These are phyloP conservation scores for Zapus hudsonius DNA, from an alignment of 2,113 vertebrate species.

Conservation along the genomic window DNA sequence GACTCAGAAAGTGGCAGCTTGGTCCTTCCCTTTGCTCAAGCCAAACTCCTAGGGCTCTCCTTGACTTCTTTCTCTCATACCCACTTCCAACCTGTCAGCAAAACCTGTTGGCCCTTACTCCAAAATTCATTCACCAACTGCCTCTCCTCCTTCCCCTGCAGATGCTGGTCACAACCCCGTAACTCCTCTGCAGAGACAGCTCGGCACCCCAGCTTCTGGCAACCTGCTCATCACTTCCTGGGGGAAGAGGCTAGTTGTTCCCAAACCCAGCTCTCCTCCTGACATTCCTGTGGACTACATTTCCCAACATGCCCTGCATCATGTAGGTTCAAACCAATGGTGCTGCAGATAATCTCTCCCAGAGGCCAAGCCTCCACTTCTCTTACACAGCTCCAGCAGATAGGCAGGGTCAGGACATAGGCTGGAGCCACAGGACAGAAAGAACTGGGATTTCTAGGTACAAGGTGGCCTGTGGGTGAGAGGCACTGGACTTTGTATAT, in stretches of 20 bases:
- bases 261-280: neutral
- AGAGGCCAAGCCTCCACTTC: neutral
- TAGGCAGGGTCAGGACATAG: neutral
- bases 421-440: neutral
- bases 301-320: constrained; percentile 21
- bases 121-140: neutral
- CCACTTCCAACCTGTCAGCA: constrained; percentile 55
- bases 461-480: neutral
- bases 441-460: neutral
- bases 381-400: neutral
- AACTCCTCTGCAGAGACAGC: neutral
- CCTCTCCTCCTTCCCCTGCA: neutral
- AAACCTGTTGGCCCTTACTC: neutral
- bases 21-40: neutral
- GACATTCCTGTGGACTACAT: neutral
- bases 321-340: neutral
- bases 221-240: neutral
- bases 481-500: neutral
- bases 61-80: constrained; percentile 6
- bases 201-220: neutral
- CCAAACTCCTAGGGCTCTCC: neutral
- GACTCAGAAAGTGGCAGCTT: neutral
- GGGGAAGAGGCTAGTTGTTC: neutral
- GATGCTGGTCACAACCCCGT: neutral
- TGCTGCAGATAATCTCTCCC: neutral